Evolutionary conservation across 2,113 vertebrate species (phyloP), one percentile per base, ranked within the genome.

Genomic region (Prionailurus bengalensis): DNA sequence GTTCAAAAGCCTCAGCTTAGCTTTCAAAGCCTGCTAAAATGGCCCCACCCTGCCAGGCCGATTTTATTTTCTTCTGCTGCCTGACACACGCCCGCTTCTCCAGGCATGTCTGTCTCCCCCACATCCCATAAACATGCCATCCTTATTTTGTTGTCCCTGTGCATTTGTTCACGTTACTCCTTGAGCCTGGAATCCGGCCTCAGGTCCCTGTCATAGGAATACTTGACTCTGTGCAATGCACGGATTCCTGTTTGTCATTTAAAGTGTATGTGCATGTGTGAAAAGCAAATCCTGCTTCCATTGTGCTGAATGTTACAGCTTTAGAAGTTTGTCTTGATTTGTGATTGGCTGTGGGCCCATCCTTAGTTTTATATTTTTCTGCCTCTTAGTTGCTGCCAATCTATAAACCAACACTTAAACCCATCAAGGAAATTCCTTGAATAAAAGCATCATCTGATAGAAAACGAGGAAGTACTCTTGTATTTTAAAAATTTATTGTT

Each of bases 371-470:
- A 51, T 84, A 90, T 96, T 96, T 93, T 97, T 95, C 79, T 94
- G 55, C 70, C 74, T 94, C 97, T 97, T 71, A 78, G 68, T 90
- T 73, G 83, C 87, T 97, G 96, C 92, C 97, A 95, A 51, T 92
- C 90, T 96, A 90, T 95, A 96, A 98, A 95, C 89, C 89, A 89
- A 89, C 89, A 89, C 86, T 95, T 95, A 96, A 97, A 97, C 96
- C 85, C 93, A 95, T 81, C 89, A 93, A 96, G 91, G 86, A 95
- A 97, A 66, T 95, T 79, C 71, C 68, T 97, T 95, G 86, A 98
- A 90, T 97, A 84, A 97, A 97, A 97, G 65, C 80, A 94, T 91
- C 78, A 61, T 97, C 94, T 97, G 82, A 92, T 93, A 92, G 94
- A 98, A 97, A 98, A 83, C 82, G 85, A 95, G 90, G 97, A 97